A percentile compares a stretch with the other conserved stretches of the same genome.
These are phyloP conservation scores for Hucho hucho DNA, from an alignment of 2,113 vertebrate species.

Conservation along the genomic window DNA sequence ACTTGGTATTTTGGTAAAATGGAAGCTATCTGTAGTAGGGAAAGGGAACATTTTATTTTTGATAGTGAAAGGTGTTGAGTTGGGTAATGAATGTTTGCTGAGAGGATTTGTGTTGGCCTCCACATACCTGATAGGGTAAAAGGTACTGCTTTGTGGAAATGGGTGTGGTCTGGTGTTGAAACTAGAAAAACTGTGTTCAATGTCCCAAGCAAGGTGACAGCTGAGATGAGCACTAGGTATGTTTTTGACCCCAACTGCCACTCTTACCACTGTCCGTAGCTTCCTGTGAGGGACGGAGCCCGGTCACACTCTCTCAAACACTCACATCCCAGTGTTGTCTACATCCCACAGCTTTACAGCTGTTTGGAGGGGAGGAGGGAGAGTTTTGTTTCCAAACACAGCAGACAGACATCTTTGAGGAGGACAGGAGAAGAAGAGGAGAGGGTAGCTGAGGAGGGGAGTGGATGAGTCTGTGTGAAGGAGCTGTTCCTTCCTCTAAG, in stretches of 20 bases:
- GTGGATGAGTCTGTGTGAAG: too few relatives aligned
- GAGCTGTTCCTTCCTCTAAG: too few relatives aligned
- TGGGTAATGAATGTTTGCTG: constrained; percentile 8
- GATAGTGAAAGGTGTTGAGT: neutral
- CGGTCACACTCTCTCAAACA: neutral
- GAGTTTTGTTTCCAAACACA: constrained; percentile 52
- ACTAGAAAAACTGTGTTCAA: too few relatives aligned
- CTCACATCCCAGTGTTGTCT: constrained; percentile 47
- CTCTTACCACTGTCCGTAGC: neutral
- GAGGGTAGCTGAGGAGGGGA: neutral
- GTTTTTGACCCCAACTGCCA: constrained; percentile 3
- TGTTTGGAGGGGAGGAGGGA: constrained; percentile 60
- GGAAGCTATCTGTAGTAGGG: neutral
- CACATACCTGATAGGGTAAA: constrained; percentile 24
- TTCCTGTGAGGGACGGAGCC: constrained; percentile 4
- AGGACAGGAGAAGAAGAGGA: neutral
- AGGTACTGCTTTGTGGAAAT: neutral
- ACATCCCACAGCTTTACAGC: constrained; percentile 48
- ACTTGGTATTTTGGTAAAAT: neutral
- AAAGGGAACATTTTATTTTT: neutral
- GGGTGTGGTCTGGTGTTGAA: constrained; percentile 47
- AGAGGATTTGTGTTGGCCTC: neutral
- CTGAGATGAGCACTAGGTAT: constrained; percentile 21
- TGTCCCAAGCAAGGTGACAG: constrained; percentile 13
- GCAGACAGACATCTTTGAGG: constrained; percentile 40